Percentiles rank a stretch among this genome's conserved stretches.
phyloP scores from a whole-genome alignment of 37 sponge, comb jelly and placozoan genomes.

The Beroe forskalii region DNA sequence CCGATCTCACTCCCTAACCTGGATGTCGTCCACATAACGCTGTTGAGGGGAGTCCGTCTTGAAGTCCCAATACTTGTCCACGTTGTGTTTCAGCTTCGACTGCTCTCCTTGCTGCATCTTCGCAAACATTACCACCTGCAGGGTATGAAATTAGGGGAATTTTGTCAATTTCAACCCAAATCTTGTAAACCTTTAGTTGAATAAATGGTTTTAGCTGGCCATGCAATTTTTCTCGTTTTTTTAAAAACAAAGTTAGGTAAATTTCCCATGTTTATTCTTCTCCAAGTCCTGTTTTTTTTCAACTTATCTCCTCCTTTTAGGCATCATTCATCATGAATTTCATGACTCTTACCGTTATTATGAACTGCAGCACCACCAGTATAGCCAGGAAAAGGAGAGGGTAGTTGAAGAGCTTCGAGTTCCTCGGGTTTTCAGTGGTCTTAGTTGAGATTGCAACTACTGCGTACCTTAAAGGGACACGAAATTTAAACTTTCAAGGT shows the following conservation, averaged over 20 bases:
- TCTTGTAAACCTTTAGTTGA: too few relatives aligned
- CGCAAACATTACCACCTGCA: neutral
- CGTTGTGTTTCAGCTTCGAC: neutral
- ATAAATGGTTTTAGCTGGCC: too few relatives aligned
- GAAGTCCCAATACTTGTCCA: slow-evolving; percentile 17
- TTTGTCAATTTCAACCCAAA: too few relatives aligned
- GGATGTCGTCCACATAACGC: slow-evolving; percentile 39
- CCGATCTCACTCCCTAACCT: too few relatives aligned
- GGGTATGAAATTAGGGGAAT: neutral
- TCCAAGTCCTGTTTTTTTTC: too few relatives aligned
- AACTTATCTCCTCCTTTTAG: too few relatives aligned
- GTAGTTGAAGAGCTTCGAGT: neutral
- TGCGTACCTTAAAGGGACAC: neutral
- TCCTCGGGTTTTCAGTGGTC: neutral
- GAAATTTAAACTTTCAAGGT: too few relatives aligned
- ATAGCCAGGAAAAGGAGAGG: neutral
- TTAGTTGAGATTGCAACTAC: neutral
- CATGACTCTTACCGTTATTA: neutral
- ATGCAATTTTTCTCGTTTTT: too few relatives aligned
- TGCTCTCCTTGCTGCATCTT: neutral
- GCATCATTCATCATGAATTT: too few relatives aligned
- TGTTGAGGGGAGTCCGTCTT: neutral
- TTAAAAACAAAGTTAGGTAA: too few relatives aligned
- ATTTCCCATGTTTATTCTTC: too few relatives aligned
- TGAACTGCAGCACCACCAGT: neutral